phyloP scores from a whole-genome alignment of 2,113 vertebrate genomes.

The Steatornis caripensis region DNA sequence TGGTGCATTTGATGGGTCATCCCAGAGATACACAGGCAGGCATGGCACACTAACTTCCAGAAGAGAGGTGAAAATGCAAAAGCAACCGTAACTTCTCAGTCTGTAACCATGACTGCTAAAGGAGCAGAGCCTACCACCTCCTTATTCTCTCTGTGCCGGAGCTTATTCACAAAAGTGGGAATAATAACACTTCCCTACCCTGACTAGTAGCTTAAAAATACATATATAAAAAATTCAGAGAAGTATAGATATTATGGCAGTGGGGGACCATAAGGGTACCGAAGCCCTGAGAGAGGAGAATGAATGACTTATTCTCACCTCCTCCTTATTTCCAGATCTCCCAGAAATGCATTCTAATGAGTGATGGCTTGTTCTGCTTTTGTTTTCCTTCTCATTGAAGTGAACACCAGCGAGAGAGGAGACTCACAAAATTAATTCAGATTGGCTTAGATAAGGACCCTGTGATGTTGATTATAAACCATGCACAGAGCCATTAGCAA shows the following conservation, averaged over 20 bases:
- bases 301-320: background rate
- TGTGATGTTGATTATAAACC: slow-evolving; percentile 54
- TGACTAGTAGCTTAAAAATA: background rate
- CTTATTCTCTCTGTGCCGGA: background rate
- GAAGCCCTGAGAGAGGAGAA: background rate
- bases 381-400: background rate
- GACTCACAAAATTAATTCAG: slow-evolving; percentile 50
- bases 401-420: background rate
- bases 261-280: background rate
- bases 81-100: background rate
- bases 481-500: slow-evolving; percentile 7
- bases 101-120: background rate
- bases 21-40: background rate
- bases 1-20: background rate
- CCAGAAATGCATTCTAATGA: background rate
- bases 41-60: background rate
- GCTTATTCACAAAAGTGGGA: background rate
- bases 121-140: background rate
- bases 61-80: background rate
- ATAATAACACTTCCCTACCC: background rate
- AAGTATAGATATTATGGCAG: background rate
- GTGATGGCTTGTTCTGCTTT: background rate
- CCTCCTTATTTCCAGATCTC: background rate
- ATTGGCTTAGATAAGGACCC: slow-evolving; percentile 28
- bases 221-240: background rate